phyloP scores from a whole-genome alignment of 2,888 invertebrate species.

The Lypha dubia region DNA sequence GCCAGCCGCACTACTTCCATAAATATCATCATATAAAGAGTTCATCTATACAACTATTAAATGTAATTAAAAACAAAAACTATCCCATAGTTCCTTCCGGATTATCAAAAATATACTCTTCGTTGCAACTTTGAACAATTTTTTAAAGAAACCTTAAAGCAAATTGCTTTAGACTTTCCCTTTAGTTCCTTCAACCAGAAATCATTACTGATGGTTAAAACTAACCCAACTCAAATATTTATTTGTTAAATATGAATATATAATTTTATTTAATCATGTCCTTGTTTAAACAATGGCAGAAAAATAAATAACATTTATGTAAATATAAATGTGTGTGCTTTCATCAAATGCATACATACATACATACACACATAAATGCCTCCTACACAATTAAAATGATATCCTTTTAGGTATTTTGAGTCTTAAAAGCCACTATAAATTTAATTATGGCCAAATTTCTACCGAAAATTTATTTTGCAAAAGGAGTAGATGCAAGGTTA shows the following conservation, averaged over 20 bases:
- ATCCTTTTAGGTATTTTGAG: background rate
- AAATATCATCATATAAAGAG: no score
- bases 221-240: constrained; percentile 34
- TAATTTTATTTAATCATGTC: constrained; percentile 45
- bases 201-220: constrained; percentile 27
- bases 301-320: constrained; percentile 50
- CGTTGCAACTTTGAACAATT: no score
- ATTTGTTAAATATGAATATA: constrained; percentile 17
- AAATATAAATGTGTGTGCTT: constrained; percentile 15
- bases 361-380: background rate
- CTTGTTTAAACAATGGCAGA: constrained; percentile 48
- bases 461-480: background rate
- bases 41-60: no score
- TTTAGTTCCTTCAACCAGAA: background rate
- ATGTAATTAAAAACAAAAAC: no score
- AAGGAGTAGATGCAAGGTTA: background rate
- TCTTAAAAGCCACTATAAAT: constrained; percentile 20
- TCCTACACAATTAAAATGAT: background rate
- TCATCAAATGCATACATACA: background rate
- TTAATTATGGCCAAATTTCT: background rate
- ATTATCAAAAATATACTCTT: no score
- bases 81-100: no score
- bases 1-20: no score
- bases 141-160: no score
- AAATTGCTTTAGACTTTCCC: no score